Conservation (phyloP, 1,140 invertebrate species). For the Scaptodrosophila lebanonensis region DNA sequence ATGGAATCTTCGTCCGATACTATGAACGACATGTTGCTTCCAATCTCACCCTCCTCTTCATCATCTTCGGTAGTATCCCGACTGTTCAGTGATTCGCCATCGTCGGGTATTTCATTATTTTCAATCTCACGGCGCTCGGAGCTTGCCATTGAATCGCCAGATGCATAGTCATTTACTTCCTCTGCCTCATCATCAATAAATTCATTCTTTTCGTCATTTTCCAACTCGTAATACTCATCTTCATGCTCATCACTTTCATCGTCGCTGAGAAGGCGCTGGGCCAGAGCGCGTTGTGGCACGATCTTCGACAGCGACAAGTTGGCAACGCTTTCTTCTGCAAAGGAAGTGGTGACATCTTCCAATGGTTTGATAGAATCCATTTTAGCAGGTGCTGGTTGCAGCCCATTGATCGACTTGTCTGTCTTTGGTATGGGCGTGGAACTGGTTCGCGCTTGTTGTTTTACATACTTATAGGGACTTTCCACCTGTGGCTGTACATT, state of each 20-base stretch:
- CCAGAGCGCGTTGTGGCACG: neutral
- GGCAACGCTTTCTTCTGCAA: neutral
- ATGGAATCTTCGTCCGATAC: constrained; percentile 39
- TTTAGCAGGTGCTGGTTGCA: constrained; percentile 15
- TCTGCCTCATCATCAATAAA: constrained; percentile 50
- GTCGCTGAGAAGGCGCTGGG: constrained; percentile 11
- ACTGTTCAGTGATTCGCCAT: constrained; percentile 67
- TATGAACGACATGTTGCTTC: constrained; percentile 54
- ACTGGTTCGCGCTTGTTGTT: constrained; percentile 32
- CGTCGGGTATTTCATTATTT: constrained; percentile 47
- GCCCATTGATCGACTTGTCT: constrained; percentile 6
- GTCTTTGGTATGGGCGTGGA: constrained; percentile 44
- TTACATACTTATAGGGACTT: neutral
- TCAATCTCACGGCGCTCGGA: constrained; percentile 42
- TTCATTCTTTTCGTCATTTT: constrained; percentile 10
- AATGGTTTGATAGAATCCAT: constrained; percentile 43
- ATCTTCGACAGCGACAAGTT: neutral
- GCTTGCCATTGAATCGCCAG: constrained; percentile 65
- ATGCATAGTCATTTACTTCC: constrained; percentile 42
- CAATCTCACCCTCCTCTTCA: constrained; percentile 13
- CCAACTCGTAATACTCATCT: constrained; percentile 4
- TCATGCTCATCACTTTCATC: constrained; percentile 11
- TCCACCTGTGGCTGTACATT: neutral
- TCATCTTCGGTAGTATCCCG: constrained; percentile 48
- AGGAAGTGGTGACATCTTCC: constrained; percentile 1